Base-by-base conservation (phyloP, 2,797 vertebrate genomes). In the Anabacerthia variegaticeps region DNA sequence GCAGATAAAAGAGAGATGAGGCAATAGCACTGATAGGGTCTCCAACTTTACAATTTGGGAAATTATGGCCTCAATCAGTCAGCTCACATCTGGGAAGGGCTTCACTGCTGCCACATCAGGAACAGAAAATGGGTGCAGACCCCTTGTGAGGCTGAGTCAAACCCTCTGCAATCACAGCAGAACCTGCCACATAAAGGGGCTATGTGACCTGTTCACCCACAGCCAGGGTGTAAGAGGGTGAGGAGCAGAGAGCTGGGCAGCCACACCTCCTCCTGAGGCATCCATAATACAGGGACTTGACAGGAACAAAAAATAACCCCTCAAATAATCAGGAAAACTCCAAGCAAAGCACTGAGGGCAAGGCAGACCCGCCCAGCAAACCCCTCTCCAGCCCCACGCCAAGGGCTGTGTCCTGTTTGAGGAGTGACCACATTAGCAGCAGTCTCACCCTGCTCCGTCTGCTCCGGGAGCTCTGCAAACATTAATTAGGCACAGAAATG, bases 301-400 rank as follows among this genome's bases (percentile, higher is more conserved):
- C 59, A 30, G 4, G 10, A 63, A 14, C 10, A 12, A 17, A 41
- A 51, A 3, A 22, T 2, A 21, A 2, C 0, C 1, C 1, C 6
- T 10, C 3, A 4, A 71, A 46, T 44, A 73, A 90, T 14, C 41
- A 34, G 6, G 4, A 72, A 73, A 55, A 13, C 4, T 5, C 5
- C 23, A 39, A 12, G 11, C 3, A 2, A 21, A 68, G 2, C 2
- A 39, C 17, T 3, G 81, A 62, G 1, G 22, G 7, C n/a, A 18
- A 52, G 39, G 3, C 49, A 63, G 36, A 48, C 22, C 14, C 44
- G 48, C 41, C 10, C 46, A 8, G 36, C 43, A 82, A 69, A 67
- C 27, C 44, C 65, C 81, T 27, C 46, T 63, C 5, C 59, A 28
- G 43, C 0, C 2, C 12, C 27, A 21, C 37, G 49, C 73, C 67